phyloP scores from a whole-genome alignment of 2,113 vertebrate genomes.

The Dissostichus mawsoni region DNA sequence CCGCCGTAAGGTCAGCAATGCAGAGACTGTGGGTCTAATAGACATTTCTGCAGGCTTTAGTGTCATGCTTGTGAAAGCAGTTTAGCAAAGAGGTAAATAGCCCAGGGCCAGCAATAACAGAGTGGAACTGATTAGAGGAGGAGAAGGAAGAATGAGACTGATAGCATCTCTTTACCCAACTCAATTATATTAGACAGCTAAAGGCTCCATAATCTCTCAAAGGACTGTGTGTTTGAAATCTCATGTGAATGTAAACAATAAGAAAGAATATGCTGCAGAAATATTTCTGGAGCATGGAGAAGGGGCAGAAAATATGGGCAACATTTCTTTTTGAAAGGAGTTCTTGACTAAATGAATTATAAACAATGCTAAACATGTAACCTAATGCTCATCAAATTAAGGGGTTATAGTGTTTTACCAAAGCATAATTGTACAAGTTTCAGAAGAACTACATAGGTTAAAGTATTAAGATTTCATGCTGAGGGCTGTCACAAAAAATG shows the following conservation, averaged over 20 bases:
- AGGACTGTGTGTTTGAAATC: conserved; percentile 43
- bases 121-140: conserved; percentile 79
- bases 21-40: conserved; percentile 48
- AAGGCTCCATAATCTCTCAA: conserved; percentile 56
- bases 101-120: conserved; percentile 79
- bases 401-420: background rate
- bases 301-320: background rate
- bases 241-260: conserved; percentile 65
- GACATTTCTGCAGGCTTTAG: conserved; percentile 74
- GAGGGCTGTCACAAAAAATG: too few species aligned
- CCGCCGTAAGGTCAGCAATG: conserved; percentile 56
- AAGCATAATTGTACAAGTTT: background rate
- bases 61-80: conserved; percentile 80
- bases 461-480: background rate
- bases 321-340: conserved; percentile 26
- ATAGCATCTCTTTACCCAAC: conserved; percentile 81
- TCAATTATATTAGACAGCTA: conserved; percentile 79
- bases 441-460: background rate
- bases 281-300: conserved; percentile 37
- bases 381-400: background rate
- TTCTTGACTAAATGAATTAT: conserved; percentile 10
- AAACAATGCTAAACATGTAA: background rate
- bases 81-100: conserved; percentile 76
- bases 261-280: conserved; percentile 31
- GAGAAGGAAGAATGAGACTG: conserved; percentile 70